A percentile compares a stretch with the other conserved stretches of the same genome.
Evolutionary conservation across 2,888 invertebrate genomes (phyloP).

Genomic region (Oegoconia quadripuncta): DNA sequence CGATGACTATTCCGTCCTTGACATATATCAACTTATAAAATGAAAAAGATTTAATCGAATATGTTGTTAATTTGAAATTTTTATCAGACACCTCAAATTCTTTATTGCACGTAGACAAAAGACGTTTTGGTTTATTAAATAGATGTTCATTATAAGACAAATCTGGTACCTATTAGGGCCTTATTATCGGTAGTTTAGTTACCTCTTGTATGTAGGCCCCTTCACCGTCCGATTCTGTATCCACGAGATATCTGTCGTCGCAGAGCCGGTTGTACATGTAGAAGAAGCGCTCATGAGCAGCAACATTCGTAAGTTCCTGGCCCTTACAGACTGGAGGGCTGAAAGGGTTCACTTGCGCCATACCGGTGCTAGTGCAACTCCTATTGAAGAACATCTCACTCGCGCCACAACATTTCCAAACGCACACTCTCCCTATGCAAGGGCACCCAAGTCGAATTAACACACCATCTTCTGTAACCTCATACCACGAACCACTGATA

Average conservation of each 20-base stretch:
- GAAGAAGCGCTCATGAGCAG: slow-evolving; percentile 49
- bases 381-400: slow-evolving; percentile 38
- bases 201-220: slow-evolving; percentile 63
- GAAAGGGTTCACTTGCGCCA: slow-evolving; percentile 45
- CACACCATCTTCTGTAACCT: slow-evolving; percentile 35
- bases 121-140: too few relatives aligned
- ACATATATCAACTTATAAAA: too few relatives aligned
- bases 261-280: slow-evolving; percentile 48
- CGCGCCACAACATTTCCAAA: slow-evolving; percentile 57
- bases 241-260: slow-evolving; percentile 48
- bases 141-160: too few relatives aligned
- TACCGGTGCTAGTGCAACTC: slow-evolving; percentile 37
- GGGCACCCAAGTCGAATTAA: slow-evolving; percentile 50
- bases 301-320: slow-evolving; percentile 29
- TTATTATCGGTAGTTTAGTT: too few relatives aligned
- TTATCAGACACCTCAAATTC: too few relatives aligned
- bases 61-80: too few relatives aligned
- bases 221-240: slow-evolving; percentile 31
- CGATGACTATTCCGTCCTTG: too few relatives aligned
- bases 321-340: slow-evolving; percentile 54
- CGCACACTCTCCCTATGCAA: slow-evolving; percentile 51
- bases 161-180: too few relatives aligned
- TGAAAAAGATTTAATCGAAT: too few relatives aligned
- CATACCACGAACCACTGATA: slow-evolving; percentile 45
- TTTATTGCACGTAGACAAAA: too few relatives aligned